Evolutionary conservation across 2,888 invertebrate genomes (phyloP), one percentile per base, ranked within the genome.

Genomic region (Agonum fuliginosum): DNA sequence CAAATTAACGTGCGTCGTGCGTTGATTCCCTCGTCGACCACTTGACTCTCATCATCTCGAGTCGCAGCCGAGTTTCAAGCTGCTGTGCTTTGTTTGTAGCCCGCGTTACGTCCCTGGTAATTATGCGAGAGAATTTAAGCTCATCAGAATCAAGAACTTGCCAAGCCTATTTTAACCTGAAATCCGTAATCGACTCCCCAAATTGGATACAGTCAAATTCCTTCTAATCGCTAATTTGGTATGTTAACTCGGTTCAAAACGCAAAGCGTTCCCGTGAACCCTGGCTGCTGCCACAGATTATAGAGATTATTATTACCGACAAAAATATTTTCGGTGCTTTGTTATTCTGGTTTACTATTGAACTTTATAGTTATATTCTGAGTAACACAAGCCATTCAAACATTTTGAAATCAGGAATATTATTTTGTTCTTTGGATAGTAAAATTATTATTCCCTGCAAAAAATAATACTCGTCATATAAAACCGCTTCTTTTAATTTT

Each of bases 121-220:
- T 70, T 70, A 70, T 43, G 27, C 46, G 70, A 43, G 70, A 70
- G 46, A 70, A 70, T 46, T 70, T 46, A 70, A 70, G 70, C 70
- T 70, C 46, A 30, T 70, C 70, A 70, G 30, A 70, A 46, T 70
- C 70, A 70, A 70, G 70, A 70, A 70, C 27, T 70, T 70, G 43
- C 37, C 70, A 70, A 70, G 70, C 70, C 70, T 70, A 70, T 70
- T 70, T 67, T 41, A 67, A 67, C 67, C 37, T 67, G 67, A 67
- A 67, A 67, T 67, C 20, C 67, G 41, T 67, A 67, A 67, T 67
- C 37, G 67, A 67, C 37, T 67, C 41, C 20, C 67, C 41, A 67
- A 67, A 67, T 67, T 67, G 67, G 67, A 67, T 67, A 67, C 67
- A 67, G 67, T 67, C 37, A 67, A 67, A 67, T 67, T 37, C 37